Base-by-base conservation (phyloP, 2,888 invertebrate species). In the Listrodromus nycthemerus region DNA sequence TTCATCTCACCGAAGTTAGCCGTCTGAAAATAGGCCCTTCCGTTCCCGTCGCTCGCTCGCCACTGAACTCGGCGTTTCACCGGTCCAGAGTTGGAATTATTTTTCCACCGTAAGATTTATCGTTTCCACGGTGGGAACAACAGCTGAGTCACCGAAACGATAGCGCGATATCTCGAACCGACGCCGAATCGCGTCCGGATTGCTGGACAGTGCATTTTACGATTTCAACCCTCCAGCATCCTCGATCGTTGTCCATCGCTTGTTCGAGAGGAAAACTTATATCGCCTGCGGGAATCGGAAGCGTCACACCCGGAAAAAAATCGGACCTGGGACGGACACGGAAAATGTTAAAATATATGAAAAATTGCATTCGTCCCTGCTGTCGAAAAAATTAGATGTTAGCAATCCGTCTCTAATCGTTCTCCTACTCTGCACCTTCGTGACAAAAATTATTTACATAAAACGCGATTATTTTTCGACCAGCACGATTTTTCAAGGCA, bases 101-200 rank as follows among this genome's bases (percentile, higher is more conserved):
- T 83, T 81, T 37, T 66, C 83, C 21, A 71, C 45, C 30, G 58
- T 50, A 41, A 55, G 74, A 83, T 83, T 83, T 83, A 83, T 83
- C 66, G 65, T 71, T 66, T 30, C 27, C 61, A 48, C 66, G 58
- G 66, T 71, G 75, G 66, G 48, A 83, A 83, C 83, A 83, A 80
- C 75, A 83, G 83, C 75, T 75, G 79, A 83, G 79, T 83, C 79
- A 76, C 37, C 79, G 65, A 71, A 83, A 83, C 83, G 79, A 80
- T 83, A 58, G 58, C 50, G 21, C 75, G 79, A 79, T 80, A 58
- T 80, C 66, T 48, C 27, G 41, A 71, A 66, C 50, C 52, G 75
- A 67, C 61, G 70, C 45, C n/a, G 58, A 63, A 27, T 30, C 55
- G 58, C 66, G 48, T 48, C 67, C 77, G 61, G 73, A 37, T 67